Evolutionary conservation across 2,888 invertebrate species (phyloP).

Genomic region (Nemoura dubitans): DNA sequence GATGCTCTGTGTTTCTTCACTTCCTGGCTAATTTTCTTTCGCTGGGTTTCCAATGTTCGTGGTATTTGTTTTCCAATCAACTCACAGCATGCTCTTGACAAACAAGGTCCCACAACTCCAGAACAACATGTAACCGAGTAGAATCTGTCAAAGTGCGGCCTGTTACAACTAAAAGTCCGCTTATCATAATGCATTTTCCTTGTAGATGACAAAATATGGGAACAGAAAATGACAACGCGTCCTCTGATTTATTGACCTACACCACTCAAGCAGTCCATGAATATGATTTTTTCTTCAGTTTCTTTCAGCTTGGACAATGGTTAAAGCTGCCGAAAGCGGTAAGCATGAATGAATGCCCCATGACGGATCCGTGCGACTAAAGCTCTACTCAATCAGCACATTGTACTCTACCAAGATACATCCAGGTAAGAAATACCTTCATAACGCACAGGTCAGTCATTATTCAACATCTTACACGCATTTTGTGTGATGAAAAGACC

Average conservation of each 20-base stretch:
- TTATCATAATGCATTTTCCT: neutral
- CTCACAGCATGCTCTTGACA: neutral
- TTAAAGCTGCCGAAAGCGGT: neutral
- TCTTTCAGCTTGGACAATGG: neutral
- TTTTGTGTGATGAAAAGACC: constrained; percentile 13
- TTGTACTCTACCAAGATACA: neutral
- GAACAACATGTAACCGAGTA: neutral
- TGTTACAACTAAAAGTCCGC: neutral
- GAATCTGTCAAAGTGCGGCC: neutral
- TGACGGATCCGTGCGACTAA: neutral
- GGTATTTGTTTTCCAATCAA: neutral
- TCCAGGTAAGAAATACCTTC: neutral
- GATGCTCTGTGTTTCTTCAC: neutral
- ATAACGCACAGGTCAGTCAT: neutral
- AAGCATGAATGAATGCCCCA: neutral
- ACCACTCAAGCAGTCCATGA: neutral
- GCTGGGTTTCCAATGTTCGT: neutral
- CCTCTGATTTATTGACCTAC: neutral
- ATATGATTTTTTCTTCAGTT: neutral
- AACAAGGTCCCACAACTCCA: neutral
- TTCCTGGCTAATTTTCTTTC: neutral
- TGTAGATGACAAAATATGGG: neutral
- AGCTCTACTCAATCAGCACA: neutral
- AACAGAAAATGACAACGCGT: neutral
- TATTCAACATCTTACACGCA: constrained; percentile 22